A percentile compares a stretch with the other conserved stretches of the same genome.
Evolutionary conservation across 1,140 invertebrate genomes (phyloP).

Genomic region (Dolichoris vasculosae): DNA sequence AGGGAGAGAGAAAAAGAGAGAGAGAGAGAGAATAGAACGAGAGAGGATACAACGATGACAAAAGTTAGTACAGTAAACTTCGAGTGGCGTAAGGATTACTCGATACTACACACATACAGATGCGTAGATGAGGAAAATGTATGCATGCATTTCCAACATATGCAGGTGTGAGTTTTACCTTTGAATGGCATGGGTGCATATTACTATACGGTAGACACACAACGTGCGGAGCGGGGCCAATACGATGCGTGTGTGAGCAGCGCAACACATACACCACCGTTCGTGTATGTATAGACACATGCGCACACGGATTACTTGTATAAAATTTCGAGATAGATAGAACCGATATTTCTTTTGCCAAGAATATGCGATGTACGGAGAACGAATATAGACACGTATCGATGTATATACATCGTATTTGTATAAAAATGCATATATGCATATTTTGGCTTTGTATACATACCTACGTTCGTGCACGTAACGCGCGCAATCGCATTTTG

Average conservation of each 20-base stretch:
- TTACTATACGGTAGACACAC: conserved; percentile 62
- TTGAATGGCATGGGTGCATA: not conserved
- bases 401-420: not conserved
- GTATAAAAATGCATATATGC: conserved; percentile 35
- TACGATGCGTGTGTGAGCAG: conserved; percentile 46
- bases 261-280: conserved; percentile 9
- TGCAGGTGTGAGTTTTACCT: not conserved
- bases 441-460: conserved; percentile 23
- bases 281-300: not conserved
- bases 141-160: not conserved
- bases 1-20: not conserved
- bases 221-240: conserved; percentile 65
- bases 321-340: not conserved
- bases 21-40: not conserved
- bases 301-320: not conserved
- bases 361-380: not conserved
- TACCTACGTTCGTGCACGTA: conserved; percentile 53
- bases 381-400: not conserved
- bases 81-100: not conserved
- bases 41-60: not conserved
- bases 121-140: not conserved
- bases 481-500: conserved; percentile 22
- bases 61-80: conserved; percentile 26
- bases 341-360: not conserved
- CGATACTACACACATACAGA: not conserved